Conservation (phyloP, 2,113 vertebrate genomes). For the Romanogobio albipinnatus region DNA sequence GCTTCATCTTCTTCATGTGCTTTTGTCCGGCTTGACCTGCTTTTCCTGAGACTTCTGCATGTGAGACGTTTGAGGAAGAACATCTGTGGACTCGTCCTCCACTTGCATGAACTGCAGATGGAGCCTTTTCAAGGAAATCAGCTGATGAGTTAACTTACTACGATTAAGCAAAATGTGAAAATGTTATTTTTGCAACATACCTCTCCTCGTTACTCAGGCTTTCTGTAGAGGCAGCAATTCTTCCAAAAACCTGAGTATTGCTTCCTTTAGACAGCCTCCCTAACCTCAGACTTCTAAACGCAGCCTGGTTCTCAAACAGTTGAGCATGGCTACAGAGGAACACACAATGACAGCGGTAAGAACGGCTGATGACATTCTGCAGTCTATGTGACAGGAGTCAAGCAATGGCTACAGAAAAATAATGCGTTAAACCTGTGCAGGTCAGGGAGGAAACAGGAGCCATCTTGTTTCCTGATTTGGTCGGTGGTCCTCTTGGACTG, state of each 20-base stretch:
- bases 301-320: conserved; percentile 9
- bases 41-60: background rate
- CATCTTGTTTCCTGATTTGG: conserved; percentile 29
- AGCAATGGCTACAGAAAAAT: background rate
- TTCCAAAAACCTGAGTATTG: background rate
- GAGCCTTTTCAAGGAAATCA: background rate
- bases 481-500: conserved; percentile 15
- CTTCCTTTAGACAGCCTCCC: conserved; percentile 7
- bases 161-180: background rate
- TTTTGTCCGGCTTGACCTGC: background rate
- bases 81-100: background rate
- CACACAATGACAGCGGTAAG: background rate
- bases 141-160: background rate
- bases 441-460: conserved; percentile 29
- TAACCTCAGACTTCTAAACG: conserved; percentile 1
- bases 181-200: background rate
- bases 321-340: conserved; percentile 17
- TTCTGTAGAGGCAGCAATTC: conserved; percentile 13
- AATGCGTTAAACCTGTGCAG: conserved; percentile 23
- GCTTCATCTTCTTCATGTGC: background rate
- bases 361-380: background rate
- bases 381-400: background rate
- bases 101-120: background rate
- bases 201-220: conserved; percentile 36
- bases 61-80: background rate